Evolutionary conservation across 2,888 invertebrate species (phyloP).

Genomic region (Ichneumon xanthorius): DNA sequence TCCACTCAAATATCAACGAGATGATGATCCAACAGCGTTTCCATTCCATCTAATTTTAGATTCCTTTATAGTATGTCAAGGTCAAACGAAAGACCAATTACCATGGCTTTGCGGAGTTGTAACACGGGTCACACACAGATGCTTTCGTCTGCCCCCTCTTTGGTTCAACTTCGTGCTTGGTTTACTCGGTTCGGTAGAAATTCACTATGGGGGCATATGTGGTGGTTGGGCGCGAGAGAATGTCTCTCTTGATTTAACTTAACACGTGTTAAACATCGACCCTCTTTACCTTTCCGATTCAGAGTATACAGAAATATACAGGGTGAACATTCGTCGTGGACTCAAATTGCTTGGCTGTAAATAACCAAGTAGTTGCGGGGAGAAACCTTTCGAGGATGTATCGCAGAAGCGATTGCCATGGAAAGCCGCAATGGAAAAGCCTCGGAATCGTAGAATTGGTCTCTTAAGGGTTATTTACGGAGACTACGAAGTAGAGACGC

Average conservation of each 20-base stretch:
- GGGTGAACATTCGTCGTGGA: slow-evolving; percentile 61
- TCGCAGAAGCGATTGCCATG: slow-evolving; percentile 55
- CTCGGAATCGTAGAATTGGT: slow-evolving; percentile 53
- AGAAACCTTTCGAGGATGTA: slow-evolving; percentile 45
- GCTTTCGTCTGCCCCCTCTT: slow-evolving; percentile 1
- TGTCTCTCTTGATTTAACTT: slow-evolving; percentile 53
- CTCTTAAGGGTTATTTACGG: slow-evolving; percentile 64
- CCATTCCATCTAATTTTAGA: background rate
- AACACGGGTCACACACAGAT: slow-evolving; percentile 43
- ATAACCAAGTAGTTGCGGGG: slow-evolving; percentile 59
- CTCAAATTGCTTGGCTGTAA: slow-evolving; percentile 69
- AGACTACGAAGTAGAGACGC: slow-evolving; percentile 56
- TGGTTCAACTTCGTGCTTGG: slow-evolving; percentile 19
- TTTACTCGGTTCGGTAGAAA: slow-evolving; percentile 22
- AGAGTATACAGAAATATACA: slow-evolving; percentile 6
- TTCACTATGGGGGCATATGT: background rate
- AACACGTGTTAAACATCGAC: slow-evolving; percentile 65
- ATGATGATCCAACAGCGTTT: slow-evolving; percentile 29
- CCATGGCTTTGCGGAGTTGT: slow-evolving; percentile 20
- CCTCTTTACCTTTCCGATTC: slow-evolving; percentile 49
- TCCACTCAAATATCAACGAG: slow-evolving; percentile 9
- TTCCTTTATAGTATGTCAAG: slow-evolving; percentile 18
- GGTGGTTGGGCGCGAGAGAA: slow-evolving; percentile 30
- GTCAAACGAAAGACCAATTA: slow-evolving; percentile 54
- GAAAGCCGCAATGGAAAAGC: slow-evolving; percentile 57